Evolutionary conservation across 2,113 vertebrate species (phyloP).

Genomic region (Struthidea cinerea): DNA sequence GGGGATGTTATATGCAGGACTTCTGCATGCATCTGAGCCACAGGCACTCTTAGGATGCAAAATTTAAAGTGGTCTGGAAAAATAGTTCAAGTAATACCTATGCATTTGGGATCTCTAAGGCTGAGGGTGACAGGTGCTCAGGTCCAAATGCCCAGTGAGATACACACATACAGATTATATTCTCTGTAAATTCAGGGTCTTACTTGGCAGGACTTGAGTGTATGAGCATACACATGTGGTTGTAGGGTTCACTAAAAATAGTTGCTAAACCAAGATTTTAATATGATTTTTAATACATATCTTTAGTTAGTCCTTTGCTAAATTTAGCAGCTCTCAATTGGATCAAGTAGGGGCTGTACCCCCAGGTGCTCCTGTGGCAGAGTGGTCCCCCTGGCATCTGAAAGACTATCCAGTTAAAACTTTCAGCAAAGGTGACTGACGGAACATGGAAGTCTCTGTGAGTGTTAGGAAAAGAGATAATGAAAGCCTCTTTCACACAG

Average conservation of each 20-base stretch:
- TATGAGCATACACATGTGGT: background rate
- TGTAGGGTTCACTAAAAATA: background rate
- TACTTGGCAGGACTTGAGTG: background rate
- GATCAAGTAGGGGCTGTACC: background rate
- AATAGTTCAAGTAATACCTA: background rate
- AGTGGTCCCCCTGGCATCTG: background rate
- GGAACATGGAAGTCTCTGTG: background rate
- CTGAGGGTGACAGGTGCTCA: background rate
- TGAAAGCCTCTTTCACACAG: background rate
- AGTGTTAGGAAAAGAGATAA: background rate
- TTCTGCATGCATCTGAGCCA: background rate
- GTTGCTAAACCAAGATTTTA: background rate
- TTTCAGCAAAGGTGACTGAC: background rate
- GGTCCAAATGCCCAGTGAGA: background rate
- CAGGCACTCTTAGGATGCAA: background rate
- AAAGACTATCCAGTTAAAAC: background rate
- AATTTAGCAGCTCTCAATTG: background rate
- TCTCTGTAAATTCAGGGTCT: background rate
- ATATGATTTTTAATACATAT: fast-evolving
- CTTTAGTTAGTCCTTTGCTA: background rate
- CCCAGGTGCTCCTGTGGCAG: background rate
- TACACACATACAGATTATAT: background rate
- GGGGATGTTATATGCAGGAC: background rate
- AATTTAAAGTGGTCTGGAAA: background rate
- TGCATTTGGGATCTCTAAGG: background rate